Evolutionary conservation across 2,888 invertebrate genomes (phyloP), one percentile per base, ranked within the genome.

Genomic region (Emesis russula): DNA sequence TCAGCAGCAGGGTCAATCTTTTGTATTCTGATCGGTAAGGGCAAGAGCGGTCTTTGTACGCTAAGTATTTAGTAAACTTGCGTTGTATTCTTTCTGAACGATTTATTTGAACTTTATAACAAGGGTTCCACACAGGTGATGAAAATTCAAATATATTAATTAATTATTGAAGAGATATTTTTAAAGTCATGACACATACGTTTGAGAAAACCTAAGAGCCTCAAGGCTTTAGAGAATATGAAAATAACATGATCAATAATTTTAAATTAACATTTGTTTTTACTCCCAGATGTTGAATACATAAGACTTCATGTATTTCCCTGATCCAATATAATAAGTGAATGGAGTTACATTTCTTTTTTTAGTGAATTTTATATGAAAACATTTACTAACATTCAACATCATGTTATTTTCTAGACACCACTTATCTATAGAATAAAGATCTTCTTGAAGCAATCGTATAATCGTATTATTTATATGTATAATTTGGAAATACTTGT

Each of bases 351-450:
- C 9, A 33, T 53, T n/a, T 15, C 15, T 48, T 75, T 15, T 53
- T 36, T 53, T 75, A 3, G 75, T 75, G n/a, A 75, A 75, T 38
- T n/a, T 53, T 1, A 75, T 75, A n/a, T 75, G 41, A 36, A 75
- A 31, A 3, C 53, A 53, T 33, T 75, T 75, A 15, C 33, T 58
- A 15, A 53, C 53, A 18, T 75, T 75, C 9, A 75, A 7, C 3
- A 33, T 38, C 53, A 75, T 75, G 4, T 38, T 48, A 53, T 75
- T 75, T 4, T 18, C 38, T 6, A 15, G 0, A 15, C 75, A 75
- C 75, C 75, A 75, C 6, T 75, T 48, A 25, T 38, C 18, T 5
- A 75, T 48, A 53, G 48, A 18, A 1, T 48, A 11, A 2, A 75
- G 15, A 25, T 75, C 48, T 0, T 53, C 31, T 25, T 75, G 75